Evolutionary conservation across 2,888 invertebrate species (phyloP).

Genomic region (Hyposoter didymator): DNA sequence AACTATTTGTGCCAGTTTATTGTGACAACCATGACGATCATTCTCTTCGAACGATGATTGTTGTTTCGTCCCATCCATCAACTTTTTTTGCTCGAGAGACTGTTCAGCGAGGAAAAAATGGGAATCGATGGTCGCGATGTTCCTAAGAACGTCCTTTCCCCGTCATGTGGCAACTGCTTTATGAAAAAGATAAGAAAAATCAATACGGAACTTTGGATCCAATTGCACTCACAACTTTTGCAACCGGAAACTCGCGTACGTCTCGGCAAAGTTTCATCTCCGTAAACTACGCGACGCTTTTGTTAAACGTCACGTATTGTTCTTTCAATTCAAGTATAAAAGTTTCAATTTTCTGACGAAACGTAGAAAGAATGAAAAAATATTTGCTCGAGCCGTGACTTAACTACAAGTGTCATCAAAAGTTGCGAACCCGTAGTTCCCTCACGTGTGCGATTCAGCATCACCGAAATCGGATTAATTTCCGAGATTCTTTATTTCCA

Average conservation of each 20-base stretch:
- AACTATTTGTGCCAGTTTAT: slow-evolving; percentile 24
- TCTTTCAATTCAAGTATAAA: slow-evolving; percentile 26
- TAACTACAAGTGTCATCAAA: background rate
- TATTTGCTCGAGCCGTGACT: background rate
- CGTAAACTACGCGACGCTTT: slow-evolving; percentile 45
- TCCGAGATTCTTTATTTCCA: too few species aligned
- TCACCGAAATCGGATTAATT: too few species aligned
- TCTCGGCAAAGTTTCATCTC: slow-evolving; percentile 51
- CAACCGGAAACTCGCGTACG: slow-evolving; percentile 20
- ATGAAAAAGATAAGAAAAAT: slow-evolving; percentile 5
- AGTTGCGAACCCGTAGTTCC: background rate
- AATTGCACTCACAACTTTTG: slow-evolving; percentile 26
- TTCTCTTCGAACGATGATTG: background rate
- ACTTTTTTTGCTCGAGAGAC: background rate
- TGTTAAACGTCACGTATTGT: slow-evolving; percentile 60
- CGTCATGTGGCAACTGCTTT: background rate
- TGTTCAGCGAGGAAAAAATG: background rate
- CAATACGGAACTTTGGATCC: background rate
- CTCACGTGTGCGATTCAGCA: too few species aligned
- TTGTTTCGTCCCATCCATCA: background rate
- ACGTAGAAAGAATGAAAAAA: slow-evolving; percentile 20
- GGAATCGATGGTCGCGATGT: background rate
- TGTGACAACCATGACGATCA: background rate
- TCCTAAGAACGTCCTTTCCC: background rate
- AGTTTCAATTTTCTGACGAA: slow-evolving; percentile 16